Evolutionary conservation across 2,888 invertebrate genomes (phyloP).

Genomic region (Harpagoxenus sublaevis): DNA sequence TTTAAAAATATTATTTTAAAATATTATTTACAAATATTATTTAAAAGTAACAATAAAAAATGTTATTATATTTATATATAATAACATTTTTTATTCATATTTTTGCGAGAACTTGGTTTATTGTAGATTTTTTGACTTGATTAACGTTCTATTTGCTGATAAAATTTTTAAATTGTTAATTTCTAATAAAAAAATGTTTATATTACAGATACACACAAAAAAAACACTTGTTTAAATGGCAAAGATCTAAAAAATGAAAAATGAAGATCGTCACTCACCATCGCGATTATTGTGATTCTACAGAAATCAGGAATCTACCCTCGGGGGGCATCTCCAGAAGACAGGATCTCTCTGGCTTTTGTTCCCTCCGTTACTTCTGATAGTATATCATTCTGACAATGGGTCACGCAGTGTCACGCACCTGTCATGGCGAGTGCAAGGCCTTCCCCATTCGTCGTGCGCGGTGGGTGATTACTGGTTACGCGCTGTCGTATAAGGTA

Average conservation of each 20-base stretch:
- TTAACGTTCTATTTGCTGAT: background rate
- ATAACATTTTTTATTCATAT: background rate
- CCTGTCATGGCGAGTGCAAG: constrained; percentile 62
- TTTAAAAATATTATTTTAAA: no score
- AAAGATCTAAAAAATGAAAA: background rate
- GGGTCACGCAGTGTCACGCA: constrained; percentile 62
- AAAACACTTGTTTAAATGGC: background rate
- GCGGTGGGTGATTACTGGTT: constrained; percentile 62
- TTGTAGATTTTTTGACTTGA: background rate
- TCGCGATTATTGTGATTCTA: constrained; percentile 3
- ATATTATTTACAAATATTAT: background rate
- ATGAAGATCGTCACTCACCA: background rate
- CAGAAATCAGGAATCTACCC: constrained; percentile 9
- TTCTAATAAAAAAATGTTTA: background rate
- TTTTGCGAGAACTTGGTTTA: background rate
- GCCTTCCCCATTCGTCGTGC: constrained; percentile 46
- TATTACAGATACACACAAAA: background rate
- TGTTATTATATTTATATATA: background rate
- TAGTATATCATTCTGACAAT: constrained; percentile 67
- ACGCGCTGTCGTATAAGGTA: constrained; percentile 68
- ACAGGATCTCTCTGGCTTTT: constrained; percentile 27
- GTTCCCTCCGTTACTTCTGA: constrained; percentile 47
- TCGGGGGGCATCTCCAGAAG: background rate
- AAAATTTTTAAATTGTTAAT: background rate
- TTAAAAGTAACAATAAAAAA: background rate